These are phyloP conservation scores for Drosophila sp. DNA, from an alignment of 1,140 invertebrate genomes.

Conservation along the genomic window DNA sequence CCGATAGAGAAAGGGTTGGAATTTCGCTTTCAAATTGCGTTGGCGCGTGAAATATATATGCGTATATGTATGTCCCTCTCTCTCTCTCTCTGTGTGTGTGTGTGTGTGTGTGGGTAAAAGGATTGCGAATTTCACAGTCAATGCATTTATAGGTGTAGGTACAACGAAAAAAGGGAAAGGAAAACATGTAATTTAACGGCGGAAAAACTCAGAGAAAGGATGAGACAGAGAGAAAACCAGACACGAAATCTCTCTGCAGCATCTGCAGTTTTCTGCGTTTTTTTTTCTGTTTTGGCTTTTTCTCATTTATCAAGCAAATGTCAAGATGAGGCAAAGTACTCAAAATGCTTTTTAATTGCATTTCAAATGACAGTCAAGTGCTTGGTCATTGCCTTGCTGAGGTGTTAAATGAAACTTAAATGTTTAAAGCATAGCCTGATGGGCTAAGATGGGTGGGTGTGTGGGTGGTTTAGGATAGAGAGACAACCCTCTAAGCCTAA, in stretches of 20 bases:
- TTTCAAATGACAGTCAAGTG: conserved; percentile 53
- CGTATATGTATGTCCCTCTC: conserved; percentile 3
- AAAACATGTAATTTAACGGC: conserved; percentile 62
- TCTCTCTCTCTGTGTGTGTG: not conserved
- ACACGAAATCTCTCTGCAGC: conserved; percentile 30
- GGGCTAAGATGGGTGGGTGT: not conserved
- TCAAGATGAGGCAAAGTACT: conserved; percentile 69
- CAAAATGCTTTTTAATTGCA: conserved; percentile 79
- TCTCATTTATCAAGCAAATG: conserved; percentile 72
- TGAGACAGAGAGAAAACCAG: not conserved
- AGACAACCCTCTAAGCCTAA: conserved; percentile 13
- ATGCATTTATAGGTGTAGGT: conserved; percentile 56
- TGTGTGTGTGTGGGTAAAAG: conserved; percentile 48
- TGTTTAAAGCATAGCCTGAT: not conserved
- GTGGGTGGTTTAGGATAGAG: not conserved
- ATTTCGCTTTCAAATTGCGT: conserved; percentile 77
- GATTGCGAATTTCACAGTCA: conserved; percentile 68
- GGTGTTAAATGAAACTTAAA: conserved; percentile 61
- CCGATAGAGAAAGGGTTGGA: conserved; percentile 33
- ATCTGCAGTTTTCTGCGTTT: conserved; percentile 40
- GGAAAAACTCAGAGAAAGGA: not conserved
- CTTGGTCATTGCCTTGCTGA: conserved; percentile 28
- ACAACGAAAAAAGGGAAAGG: conserved; percentile 14
- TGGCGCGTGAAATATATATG: conserved; percentile 73
- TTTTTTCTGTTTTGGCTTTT: conserved; percentile 1